phyloP scores from a whole-genome alignment of 2,888 invertebrate genomes.

The Rosalia funebris region DNA sequence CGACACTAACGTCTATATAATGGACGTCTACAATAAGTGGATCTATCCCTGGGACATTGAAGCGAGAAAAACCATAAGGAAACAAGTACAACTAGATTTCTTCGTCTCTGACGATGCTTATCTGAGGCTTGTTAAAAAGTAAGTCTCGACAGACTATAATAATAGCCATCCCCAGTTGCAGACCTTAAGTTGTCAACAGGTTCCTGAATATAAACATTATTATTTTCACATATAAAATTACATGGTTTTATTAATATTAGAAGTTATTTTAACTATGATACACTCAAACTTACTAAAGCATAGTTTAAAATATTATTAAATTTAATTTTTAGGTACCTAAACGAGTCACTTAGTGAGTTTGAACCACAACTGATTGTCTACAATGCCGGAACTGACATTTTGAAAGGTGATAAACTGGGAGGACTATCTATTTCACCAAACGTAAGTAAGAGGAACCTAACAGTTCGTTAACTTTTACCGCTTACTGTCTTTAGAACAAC shows the following conservation, averaged over 20 bases:
- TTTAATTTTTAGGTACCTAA: slow-evolving; percentile 70
- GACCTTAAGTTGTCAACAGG: no score
- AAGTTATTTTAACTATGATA: no score
- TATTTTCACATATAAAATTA: no score
- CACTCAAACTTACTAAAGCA: no score
- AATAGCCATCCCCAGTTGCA: no score
- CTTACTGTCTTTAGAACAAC: no score
- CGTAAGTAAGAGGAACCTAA: slow-evolving; percentile 64
- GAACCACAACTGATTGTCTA: slow-evolving; percentile 85
- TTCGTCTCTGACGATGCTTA: slow-evolving; percentile 76
- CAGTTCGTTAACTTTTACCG: no score
- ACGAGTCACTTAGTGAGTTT: slow-evolving; percentile 75
- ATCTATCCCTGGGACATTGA: slow-evolving; percentile 83
- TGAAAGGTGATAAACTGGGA: slow-evolving; percentile 83
- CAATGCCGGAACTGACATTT: slow-evolving; percentile 91
- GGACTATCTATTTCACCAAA: slow-evolving; percentile 74
- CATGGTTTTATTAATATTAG: no score
- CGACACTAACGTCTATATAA: slow-evolving; percentile 79
- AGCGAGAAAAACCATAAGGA: slow-evolving; percentile 78
- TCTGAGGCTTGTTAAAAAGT: slow-evolving; percentile 73
- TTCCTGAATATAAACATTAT: no score
- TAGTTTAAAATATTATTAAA: no score
- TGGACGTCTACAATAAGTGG: slow-evolving; percentile 85
- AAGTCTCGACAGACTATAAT: no score
- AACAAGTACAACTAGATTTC: slow-evolving; percentile 73